phyloP scores from a whole-genome alignment of 2,888 invertebrate genomes.

The Tinea pellionella region DNA sequence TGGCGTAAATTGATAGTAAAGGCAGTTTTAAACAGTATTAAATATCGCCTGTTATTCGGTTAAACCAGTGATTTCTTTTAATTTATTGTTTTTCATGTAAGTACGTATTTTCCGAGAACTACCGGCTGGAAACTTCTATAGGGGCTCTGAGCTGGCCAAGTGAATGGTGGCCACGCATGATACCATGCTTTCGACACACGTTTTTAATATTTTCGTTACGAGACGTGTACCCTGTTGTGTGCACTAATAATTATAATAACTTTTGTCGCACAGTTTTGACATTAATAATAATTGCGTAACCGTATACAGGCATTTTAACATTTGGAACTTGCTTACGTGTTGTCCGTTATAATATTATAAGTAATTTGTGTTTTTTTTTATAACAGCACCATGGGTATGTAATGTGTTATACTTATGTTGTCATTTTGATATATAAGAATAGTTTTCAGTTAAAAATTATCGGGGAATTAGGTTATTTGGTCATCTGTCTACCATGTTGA shows the following conservation, averaged over 20 bases:
- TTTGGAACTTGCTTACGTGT: conserved; percentile 66
- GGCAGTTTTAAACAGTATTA: not conserved
- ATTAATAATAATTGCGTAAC: conserved; percentile 60
- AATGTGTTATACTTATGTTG: not conserved
- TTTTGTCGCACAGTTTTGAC: conserved; percentile 26
- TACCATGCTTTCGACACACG: not conserved
- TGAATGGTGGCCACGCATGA: conserved; percentile 7
- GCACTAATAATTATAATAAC: conserved; percentile 16
- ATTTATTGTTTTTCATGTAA: not conserved
- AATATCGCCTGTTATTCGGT: not conserved
- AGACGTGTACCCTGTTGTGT: not conserved
- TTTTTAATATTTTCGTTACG: not conserved
- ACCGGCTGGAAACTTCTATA: not conserved
- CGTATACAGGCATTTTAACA: conserved; percentile 34
- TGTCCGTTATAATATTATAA: conserved; percentile 23
- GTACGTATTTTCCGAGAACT: not conserved
- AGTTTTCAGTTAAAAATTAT: not conserved
- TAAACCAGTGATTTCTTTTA: not conserved
- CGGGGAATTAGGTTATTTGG: conserved; percentile 5
- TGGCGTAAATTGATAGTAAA: conserved; percentile 55
- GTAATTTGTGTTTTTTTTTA: not conserved
- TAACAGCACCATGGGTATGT: not conserved
- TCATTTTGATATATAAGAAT: not conserved
- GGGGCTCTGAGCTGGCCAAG: not conserved
- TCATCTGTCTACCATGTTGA: not conserved